Evolutionary conservation across 2,113 vertebrate genomes (phyloP), one percentile per base, ranked within the genome.

Genomic region (Macroglossus sobrinus): DNA sequence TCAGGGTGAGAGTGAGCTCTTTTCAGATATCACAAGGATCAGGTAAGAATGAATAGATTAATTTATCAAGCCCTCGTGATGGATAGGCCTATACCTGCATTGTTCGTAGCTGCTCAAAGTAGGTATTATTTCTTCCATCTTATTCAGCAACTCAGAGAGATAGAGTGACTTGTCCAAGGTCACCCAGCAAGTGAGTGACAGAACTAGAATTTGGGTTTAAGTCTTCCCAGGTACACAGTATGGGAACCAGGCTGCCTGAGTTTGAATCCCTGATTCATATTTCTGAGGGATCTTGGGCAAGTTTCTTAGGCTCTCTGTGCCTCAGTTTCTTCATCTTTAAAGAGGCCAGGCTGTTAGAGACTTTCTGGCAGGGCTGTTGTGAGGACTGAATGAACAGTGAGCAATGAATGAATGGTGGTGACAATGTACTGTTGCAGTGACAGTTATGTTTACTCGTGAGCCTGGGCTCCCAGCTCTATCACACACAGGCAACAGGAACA

Each of bases 271-370:
- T 66, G 26, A 21, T 47, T 24, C 21, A 10, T 53, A 45, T 64
- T n/a, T 93, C 33, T 14, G 0, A 59, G 53, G n/a, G 15, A 72
- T 33, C 38, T 84, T 43, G 6, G 53, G 40, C n/a, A 89, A 47
- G 24, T 57, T 82, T 33, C 53, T 74, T 43, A 35, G 68, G 33
- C 12, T 43, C 33, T 63, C 2, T 21, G 4, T 53, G 50, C n/a
- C 63, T 97, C 53, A 33, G 47, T 84, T 87, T 90, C 61, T 19
- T 84, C 35, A 26, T 33, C 21, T 92, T n/a, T 64, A 66, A 89
- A 59, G n/a, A 69, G 63, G 61, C 12, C 9, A 82, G 40, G 38
- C 38, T 43, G 3, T 21, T 0, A 57, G 47, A 35, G 4, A 18
- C 74, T 76, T 75, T 24, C 38, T 75, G 14, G 33, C 5, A 16